Evolutionary conservation across 2,113 vertebrate species (phyloP).

Genomic region (Carassius gibelio): DNA sequence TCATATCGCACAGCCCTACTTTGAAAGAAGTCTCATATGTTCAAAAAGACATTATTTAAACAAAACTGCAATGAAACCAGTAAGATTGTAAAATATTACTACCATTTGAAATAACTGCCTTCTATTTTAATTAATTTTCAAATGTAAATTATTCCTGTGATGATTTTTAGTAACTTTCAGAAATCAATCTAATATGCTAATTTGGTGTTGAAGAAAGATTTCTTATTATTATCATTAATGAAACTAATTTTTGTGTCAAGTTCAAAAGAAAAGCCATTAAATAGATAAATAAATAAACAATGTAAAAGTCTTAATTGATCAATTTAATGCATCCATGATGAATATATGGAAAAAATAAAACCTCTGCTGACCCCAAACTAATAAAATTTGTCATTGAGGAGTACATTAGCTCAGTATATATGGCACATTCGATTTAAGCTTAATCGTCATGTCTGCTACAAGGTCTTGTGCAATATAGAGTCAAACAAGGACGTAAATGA

Average conservation of each 20-base stretch:
- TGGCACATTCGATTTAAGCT: neutral
- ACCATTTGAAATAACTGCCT: neutral
- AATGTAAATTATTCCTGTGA: neutral
- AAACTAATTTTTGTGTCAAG: neutral
- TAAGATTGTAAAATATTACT: constrained; percentile 3
- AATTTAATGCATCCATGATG: neutral
- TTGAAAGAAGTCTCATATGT: neutral
- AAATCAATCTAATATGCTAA: neutral
- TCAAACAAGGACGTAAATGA: neutral
- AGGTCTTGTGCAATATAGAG: neutral
- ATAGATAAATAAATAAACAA: neutral
- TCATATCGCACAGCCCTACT: neutral
- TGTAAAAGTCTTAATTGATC: neutral
- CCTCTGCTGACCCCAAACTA: neutral
- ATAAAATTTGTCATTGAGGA: neutral
- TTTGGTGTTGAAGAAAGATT: neutral
- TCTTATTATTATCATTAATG: neutral
- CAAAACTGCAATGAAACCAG: neutral
- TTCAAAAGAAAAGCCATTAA: neutral
- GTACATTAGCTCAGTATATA: neutral
- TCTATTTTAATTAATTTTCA: neutral
- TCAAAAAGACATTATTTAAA: neutral
- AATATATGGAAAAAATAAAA: no score
- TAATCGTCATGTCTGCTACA: neutral
- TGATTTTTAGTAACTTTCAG: neutral